Conservation (phyloP, 2,113 vertebrate genomes). For the Apistogramma diplotaenia region DNA sequence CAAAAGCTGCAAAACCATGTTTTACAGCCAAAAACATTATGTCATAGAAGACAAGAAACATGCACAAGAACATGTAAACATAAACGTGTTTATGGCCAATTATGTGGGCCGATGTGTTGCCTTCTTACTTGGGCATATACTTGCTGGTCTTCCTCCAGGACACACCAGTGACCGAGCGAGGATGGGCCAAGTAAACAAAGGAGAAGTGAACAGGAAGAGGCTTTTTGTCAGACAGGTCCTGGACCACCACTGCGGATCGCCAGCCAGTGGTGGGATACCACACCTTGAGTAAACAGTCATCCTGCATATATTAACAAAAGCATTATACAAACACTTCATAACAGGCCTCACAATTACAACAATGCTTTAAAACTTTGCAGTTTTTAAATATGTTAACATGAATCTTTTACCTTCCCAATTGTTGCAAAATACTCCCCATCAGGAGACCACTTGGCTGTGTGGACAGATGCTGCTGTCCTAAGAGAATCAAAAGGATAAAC, state of each 20-base stretch:
- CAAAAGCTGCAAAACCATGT: neutral
- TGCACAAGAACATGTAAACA: neutral
- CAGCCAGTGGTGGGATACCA: constrained; percentile 96
- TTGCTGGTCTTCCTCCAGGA: constrained; percentile 99
- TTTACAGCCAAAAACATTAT: neutral
- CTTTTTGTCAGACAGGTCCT: constrained; percentile 86
- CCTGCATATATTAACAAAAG: constrained; percentile 72
- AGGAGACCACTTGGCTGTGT: constrained; percentile 94
- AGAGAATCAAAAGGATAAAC: constrained; percentile 26
- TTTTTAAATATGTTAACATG: neutral
- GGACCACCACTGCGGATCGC: constrained; percentile 92
- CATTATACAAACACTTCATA: neutral
- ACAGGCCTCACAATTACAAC: neutral
- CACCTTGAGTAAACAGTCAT: constrained; percentile 96
- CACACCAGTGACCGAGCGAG: constrained; percentile 91
- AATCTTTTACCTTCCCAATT: constrained; percentile 87
- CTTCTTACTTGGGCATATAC: constrained; percentile 89
- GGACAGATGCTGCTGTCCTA: constrained; percentile 94
- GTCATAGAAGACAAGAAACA: neutral
- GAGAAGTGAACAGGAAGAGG: constrained; percentile 82
- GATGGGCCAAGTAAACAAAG: constrained; percentile 96
- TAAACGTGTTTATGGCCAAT: neutral
- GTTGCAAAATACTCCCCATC: constrained; percentile 99
- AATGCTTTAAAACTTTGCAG: neutral
- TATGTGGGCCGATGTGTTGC: neutral